Evolutionary conservation across 2,888 invertebrate genomes (phyloP), one percentile per base, ranked within the genome.

Genomic region (Perizoma flavofasciatum): DNA sequence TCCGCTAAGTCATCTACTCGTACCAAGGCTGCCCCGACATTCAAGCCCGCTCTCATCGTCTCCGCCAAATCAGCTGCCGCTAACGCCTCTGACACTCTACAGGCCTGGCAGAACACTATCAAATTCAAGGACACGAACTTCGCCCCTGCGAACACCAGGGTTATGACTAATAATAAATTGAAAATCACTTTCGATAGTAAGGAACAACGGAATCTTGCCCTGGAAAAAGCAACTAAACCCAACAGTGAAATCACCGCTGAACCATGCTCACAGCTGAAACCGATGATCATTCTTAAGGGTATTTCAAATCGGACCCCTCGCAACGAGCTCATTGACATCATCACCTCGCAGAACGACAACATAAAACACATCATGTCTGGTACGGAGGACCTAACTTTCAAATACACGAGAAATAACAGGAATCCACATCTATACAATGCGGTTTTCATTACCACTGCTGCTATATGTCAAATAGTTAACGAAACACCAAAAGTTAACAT

Each of bases 241-340:
- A 44, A 2, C 5, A 39, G 8, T 0, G 32, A n/a, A 0, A n/a
- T 63, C 0, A 37, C n/a, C 0, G 67, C 62, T 4, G 60, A 64
- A 41, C 32, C 34, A 0, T 32, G 57, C 5, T 52, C 47, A 8
- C 45, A 11, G n/a, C 43, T 65, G 0, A 39, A 33, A 6, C 67
- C 67, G 0, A 62, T 67, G 63, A 1, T 63, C 33, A 59, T 61
- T 0, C 9, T 67, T 0, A 67, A 67, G 33, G 66, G 61, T 0
- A 46, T 66, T 4, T 37, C 39, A 5, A 7, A 0, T 0, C 51
- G 59, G n/a, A 49, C 48, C 0, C 32, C 64, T 1, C 0, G 47
- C 0, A 58, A 58, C 0, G 43, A 52, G 6, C 43, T 67, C 0
- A 47, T 8, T 0, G 5, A 45, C 0, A 49, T 49, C 5, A 37